Base-by-base conservation (phyloP, 2,797 vertebrate species). In the Falco novaeseelandiae region DNA sequence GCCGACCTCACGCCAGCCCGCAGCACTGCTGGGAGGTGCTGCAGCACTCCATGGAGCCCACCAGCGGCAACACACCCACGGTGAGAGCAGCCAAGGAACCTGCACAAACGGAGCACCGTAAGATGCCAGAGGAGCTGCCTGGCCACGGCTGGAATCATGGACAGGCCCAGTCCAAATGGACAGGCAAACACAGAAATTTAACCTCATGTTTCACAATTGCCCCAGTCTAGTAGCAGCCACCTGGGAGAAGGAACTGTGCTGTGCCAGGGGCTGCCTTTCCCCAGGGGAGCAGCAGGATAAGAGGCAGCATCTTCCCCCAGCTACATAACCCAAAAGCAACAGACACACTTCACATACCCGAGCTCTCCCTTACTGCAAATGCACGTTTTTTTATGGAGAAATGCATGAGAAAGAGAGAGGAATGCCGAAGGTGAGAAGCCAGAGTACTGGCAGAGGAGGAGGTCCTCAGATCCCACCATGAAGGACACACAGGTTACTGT, bases 21-120 rank as follows among this genome's bases (percentile, higher is more conserved):
- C 83, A 84, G 34, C 0, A 1, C 78, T 83, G 88, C 74, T 25
- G 58, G 51, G 44, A 63, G 72, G 10, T 46, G 67, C 88, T 81
- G 51, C 81, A 62, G 30, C 76, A 14, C 34, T 57, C 0, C 0
- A 1, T 16, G 20, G 9, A 1, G 5, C 42, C 34, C 58, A 34
- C 34, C 16, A 17, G 4, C 17, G 8, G n/a, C 34, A 11, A 84
- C 34, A 36, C 57, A 80, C 14, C n/a, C 34, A 12, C 3, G 4
- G 27, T 18, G 49, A 48, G 3, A 70, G 42, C 76, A 65, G 63
- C 18, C 34, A 54, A 54, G 58, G 61, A 73, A 80, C 25, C 58
- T 29, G 42, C 8, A 15, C 54, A 18, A 55, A 51, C 10, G 70
- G 19, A 80, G 36, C 49, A 12, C 51, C 20, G 5, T 4, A 18